Base-by-base conservation (phyloP, 2,797 vertebrate genomes). In the Artibeus lituratus region DNA sequence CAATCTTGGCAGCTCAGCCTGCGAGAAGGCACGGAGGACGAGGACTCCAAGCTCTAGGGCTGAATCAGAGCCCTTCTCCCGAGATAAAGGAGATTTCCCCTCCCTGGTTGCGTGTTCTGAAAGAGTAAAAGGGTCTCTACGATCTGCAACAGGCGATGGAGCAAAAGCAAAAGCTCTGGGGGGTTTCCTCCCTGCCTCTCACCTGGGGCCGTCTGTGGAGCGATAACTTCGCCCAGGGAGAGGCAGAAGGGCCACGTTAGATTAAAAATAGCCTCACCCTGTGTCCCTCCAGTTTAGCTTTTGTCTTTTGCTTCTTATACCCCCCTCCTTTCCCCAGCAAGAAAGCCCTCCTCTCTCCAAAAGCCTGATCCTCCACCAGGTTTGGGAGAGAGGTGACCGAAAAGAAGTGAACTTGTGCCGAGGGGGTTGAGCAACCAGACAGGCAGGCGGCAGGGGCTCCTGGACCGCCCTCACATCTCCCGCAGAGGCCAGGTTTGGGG, bases 111-210 rank as follows among this genome's bases (percentile, higher is more conserved):
- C 87, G 92, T 96, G 97, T 97, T 81, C 69, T 83, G 80, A 85
- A 93, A 98, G 98, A 98, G 98, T 98, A 99, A 99, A 99, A 98
- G 96, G 78, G 77, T 69, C n/a, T 29, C 94, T 94, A 97, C 93
- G 49, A 92, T 83, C 39, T 86, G 87, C 89, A 0, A 0, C 0
- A 29, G 78, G 85, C 92, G 95, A 90, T 14, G 81, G 87, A 87
- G 94, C 8, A 1, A 96, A 98, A 98, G 98, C 95, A 98, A 98
- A 98, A 97, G 51, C 87, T 22, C 21, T 87, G 49, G 18, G 53
- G 73, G 77, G 62, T 97, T 94, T 94, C 92, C 49, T 74, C 69
- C 87, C 67, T 87, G 94, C 81, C 88, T 96, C 92, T 94, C 92
- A 81, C 90, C 97, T 96, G 91, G 95, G 96, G 94, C 97, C 91